Evolutionary conservation across 2,888 invertebrate species (phyloP).

Genomic region (Agriopis leucophaearia): DNA sequence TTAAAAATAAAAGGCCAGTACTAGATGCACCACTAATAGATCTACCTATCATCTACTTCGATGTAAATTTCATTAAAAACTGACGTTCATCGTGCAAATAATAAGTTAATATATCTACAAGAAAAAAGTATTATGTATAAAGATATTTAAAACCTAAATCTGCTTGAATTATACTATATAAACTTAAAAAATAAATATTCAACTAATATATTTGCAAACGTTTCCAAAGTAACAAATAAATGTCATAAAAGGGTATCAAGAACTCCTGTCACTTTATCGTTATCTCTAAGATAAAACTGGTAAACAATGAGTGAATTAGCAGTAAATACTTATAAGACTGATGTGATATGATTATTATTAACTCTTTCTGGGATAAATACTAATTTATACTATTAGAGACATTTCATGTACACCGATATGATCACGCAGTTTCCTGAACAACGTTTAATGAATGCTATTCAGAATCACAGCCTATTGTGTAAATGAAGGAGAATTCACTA

Average conservation of each 20-base stretch:
- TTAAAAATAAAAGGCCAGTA: no score
- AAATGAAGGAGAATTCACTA: background rate
- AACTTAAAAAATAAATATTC: background rate
- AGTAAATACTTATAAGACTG: background rate
- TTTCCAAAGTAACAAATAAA: background rate
- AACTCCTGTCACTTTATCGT: background rate
- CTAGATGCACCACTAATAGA: background rate
- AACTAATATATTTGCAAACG: no score
- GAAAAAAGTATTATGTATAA: no score
- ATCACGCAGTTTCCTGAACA: slow-evolving; percentile 8
- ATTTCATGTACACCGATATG: background rate
- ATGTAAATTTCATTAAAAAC: no score
- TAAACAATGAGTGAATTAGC: background rate
- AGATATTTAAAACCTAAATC: background rate
- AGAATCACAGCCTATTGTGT: slow-evolving; percentile 13
- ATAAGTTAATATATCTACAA: no score
- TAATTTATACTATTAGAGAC: background rate
- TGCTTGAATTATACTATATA: background rate
- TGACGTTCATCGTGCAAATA: no score
- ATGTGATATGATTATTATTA: background rate
- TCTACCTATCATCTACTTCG: background rate
- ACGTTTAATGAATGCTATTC: slow-evolving; percentile 12
- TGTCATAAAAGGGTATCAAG: background rate
- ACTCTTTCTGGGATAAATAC: no score
- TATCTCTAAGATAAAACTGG: slow-evolving; percentile 8